Evolutionary conservation across 2,797 vertebrate genomes (phyloP).

Genomic region (Chromobotia macracanthus): DNA sequence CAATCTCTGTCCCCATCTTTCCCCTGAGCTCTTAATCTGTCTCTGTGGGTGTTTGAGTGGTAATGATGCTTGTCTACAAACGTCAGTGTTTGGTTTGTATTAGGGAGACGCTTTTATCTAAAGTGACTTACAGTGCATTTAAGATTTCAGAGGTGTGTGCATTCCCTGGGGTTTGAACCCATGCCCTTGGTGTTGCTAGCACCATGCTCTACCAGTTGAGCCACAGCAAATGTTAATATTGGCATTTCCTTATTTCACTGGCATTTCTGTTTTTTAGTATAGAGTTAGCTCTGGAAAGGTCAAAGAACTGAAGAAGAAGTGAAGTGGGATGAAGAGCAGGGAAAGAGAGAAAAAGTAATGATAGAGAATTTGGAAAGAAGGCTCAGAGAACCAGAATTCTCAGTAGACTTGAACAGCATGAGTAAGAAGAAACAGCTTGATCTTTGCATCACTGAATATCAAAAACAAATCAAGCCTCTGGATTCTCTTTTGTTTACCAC

Average conservation of each 20-base stretch:
- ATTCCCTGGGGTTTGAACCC: too few species aligned
- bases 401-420: too few species aligned
- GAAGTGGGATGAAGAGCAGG: neutral
- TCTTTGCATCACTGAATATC: neutral
- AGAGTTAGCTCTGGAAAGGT: neutral
- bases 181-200: too few species aligned
- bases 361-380: neutral
- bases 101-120: too few species aligned
- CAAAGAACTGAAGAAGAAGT: neutral
- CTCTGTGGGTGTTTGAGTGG: neutral
- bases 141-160: too few species aligned
- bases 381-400: too few species aligned
- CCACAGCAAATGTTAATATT: neutral
- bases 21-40: neutral
- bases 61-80: slow-evolving; percentile 6
- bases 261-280: too few species aligned
- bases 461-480: too few species aligned
- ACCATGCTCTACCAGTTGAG: too few species aligned
- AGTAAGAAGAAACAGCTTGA: too few species aligned
- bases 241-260: neutral
- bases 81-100: neutral
- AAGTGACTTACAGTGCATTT: too few species aligned
- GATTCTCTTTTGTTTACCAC: neutral
- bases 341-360: neutral
- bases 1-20: slow-evolving; percentile 11